A percentile compares a stretch with the other conserved stretches of the same genome.
phyloP scores from a whole-genome alignment of 1,140 invertebrate genomes.

The Drosophila takahashii region DNA sequence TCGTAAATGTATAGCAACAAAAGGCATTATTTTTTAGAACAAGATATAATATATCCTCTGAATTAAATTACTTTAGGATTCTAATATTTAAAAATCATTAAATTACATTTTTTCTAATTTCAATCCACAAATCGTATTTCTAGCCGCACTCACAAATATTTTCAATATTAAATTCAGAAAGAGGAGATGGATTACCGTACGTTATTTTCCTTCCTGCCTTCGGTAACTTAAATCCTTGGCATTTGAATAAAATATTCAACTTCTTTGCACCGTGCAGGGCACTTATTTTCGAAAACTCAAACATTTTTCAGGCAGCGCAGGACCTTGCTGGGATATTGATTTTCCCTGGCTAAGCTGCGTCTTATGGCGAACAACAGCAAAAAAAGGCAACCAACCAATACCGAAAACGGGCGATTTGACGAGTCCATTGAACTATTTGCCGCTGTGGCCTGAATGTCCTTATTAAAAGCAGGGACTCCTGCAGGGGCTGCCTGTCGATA shows the following conservation, averaged over 20 bases:
- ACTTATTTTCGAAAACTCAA: slow-evolving; percentile 12
- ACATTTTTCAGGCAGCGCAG: background rate
- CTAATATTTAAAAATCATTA: no score
- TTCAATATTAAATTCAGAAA: slow-evolving; percentile 1
- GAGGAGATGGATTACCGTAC: background rate
- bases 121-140: background rate
- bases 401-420: slow-evolving; percentile 16
- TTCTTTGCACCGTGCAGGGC: slow-evolving; percentile 8
- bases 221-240: slow-evolving; percentile 1
- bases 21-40: no score
- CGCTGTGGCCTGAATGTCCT: slow-evolving; percentile 54
- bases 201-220: background rate
- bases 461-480: slow-evolving; percentile 37
- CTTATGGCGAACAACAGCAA: background rate
- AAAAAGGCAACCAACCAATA: background rate
- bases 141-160: background rate
- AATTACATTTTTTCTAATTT: background rate
- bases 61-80: no score
- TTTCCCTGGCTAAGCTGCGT: slow-evolving; percentile 53
- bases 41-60: no score
- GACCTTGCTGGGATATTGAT: slow-evolving; percentile 55
- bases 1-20: no score
- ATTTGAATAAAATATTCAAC: slow-evolving; percentile 15
- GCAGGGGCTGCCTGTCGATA: slow-evolving; percentile 44
- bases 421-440: slow-evolving; percentile 69